Conservation (phyloP, 2,113 vertebrate species). For the Acrocephalus kingi region DNA sequence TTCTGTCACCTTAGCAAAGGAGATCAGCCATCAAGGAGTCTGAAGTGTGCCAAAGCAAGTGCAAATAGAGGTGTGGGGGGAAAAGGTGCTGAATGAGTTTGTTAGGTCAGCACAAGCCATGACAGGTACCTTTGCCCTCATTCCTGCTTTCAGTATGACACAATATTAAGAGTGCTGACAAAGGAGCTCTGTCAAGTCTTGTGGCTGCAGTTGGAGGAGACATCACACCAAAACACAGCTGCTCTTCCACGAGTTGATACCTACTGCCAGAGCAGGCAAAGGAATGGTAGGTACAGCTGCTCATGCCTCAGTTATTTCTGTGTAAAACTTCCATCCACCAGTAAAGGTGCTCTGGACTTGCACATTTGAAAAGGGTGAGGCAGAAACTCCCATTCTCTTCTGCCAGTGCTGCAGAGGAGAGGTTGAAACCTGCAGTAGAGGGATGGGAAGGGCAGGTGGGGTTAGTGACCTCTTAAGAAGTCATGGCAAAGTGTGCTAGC, state of each 20-base stretch:
- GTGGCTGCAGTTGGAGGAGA: neutral
- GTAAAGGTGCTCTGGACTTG: neutral
- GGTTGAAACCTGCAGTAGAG: neutral
- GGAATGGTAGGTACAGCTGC: accelerated
- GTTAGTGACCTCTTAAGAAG: neutral
- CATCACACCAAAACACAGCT: neutral
- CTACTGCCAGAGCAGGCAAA: neutral
- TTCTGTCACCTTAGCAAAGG: neutral
- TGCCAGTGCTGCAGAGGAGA: neutral
- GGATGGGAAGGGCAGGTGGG: neutral
- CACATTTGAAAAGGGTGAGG: neutral
- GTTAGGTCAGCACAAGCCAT: neutral
- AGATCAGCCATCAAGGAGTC: neutral
- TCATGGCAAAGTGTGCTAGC: neutral
- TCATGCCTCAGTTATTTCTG: neutral
- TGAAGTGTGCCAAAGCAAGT: neutral
- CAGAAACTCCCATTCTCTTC: neutral
- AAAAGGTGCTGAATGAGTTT: neutral
- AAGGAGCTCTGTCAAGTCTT: neutral
- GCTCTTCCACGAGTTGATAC: neutral
- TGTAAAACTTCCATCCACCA: neutral
- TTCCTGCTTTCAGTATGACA: neutral
- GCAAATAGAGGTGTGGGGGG: neutral
- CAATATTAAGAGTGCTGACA: slow-evolving; percentile 21
- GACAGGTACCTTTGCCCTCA: neutral